A percentile compares a stretch with the other conserved stretches of the same genome.
Conservation (phyloP, 1,140 invertebrate species). For the Lepeophtheirus salmonis region DNA sequence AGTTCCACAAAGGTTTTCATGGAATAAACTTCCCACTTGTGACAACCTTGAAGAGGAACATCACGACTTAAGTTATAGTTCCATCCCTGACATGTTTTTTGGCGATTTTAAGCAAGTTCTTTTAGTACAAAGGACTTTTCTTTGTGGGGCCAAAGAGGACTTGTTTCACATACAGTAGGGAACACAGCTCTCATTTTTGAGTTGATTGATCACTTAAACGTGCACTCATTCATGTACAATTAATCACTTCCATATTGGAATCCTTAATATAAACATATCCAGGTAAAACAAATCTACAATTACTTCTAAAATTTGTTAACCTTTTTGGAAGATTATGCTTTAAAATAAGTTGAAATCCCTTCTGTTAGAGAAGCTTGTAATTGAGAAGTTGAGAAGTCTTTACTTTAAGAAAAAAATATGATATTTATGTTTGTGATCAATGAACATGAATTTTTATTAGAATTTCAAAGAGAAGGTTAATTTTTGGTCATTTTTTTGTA, state of each 20-base stretch:
- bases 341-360: too few relatives aligned
- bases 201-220: constrained; percentile 7
- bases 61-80: background rate
- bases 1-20: too few relatives aligned
- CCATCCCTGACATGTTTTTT: background rate
- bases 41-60: background rate
- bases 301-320: too few relatives aligned
- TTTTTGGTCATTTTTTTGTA: too few relatives aligned
- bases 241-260: background rate
- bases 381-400: too few relatives aligned
- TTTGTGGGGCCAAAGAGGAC: constrained; percentile 18
- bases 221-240: constrained; percentile 13
- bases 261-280: background rate
- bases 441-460: too few relatives aligned
- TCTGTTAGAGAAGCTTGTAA: too few relatives aligned
- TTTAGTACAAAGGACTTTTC: background rate
- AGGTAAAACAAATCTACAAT: too few relatives aligned
- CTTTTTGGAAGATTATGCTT: too few relatives aligned
- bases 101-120: background rate
- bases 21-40: background rate
- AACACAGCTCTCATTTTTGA: background rate
- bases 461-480: too few relatives aligned
- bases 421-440: too few relatives aligned
- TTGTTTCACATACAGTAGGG: constrained; percentile 20
- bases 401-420: too few relatives aligned